Evolutionary conservation across 1,140 invertebrate species (phyloP).

Genomic region (Saxidomus purpurata): DNA sequence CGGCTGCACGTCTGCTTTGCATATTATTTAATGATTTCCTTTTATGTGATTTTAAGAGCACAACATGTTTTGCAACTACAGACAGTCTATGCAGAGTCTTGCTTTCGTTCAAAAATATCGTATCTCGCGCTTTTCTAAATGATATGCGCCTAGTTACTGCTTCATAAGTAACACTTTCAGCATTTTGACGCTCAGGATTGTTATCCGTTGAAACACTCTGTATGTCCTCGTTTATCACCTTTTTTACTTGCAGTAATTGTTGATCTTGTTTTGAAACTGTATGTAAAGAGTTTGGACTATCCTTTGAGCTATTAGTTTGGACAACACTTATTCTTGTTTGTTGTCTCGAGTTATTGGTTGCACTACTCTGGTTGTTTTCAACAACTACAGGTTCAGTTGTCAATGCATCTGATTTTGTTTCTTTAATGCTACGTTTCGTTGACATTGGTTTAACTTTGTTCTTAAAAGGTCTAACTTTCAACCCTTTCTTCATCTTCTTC

Average conservation of each 20-base stretch:
- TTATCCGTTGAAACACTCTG: not conserved
- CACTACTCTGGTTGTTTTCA: not conserved
- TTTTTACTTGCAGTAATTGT: not conserved
- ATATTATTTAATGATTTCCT: not conserved
- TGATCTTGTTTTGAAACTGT: not conserved
- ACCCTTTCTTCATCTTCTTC: constrained; percentile 29
- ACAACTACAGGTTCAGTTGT: not conserved
- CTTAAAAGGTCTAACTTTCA: constrained; percentile 7
- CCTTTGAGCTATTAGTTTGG: not conserved
- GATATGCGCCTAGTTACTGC: not conserved
- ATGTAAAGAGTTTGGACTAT: not conserved
- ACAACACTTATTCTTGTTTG: not conserved
- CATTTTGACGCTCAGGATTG: not conserved
- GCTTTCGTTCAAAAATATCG: not conserved
- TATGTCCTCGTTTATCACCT: not conserved
- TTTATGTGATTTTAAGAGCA: not conserved
- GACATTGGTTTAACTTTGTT: constrained; percentile 22
- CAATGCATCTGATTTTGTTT: not conserved
- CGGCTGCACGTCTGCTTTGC: not conserved
- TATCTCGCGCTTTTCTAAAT: not conserved
- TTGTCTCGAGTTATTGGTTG: not conserved
- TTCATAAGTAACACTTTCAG: not conserved
- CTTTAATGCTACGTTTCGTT: not conserved
- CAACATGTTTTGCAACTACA: not conserved
- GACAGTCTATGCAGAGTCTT: not conserved